Evolutionary conservation across 2,797 vertebrate species (phyloP).

Genomic region (Calcarius lapponicus): DNA sequence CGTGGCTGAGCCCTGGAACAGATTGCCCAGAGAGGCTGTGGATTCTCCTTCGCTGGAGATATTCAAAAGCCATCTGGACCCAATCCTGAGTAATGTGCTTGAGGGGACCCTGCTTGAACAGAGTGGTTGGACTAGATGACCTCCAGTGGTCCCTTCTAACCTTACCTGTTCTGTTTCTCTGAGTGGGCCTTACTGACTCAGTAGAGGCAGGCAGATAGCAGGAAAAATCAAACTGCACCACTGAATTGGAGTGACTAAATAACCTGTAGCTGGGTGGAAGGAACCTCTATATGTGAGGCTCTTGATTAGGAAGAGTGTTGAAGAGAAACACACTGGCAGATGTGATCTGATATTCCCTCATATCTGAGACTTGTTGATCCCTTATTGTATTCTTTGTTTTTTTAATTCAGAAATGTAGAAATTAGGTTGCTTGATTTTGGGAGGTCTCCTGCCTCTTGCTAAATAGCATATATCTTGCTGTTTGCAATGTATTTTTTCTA

Average conservation of each 20-base stretch:
- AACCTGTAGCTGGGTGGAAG: neutral
- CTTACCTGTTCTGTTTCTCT: neutral
- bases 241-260: neutral
- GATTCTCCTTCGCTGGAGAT: neutral
- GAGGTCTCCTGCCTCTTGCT: neutral
- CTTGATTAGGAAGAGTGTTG: neutral
- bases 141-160: neutral
- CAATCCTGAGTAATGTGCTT: neutral
- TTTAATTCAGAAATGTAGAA: neutral
- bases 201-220: neutral
- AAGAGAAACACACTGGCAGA: neutral
- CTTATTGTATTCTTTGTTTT: neutral
- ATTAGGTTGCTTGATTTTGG: neutral
- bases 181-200: neutral
- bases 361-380: neutral
- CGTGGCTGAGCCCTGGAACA: neutral
- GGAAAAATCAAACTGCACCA: neutral
- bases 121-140: neutral
- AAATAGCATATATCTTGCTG: neutral
- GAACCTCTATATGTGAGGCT: neutral
- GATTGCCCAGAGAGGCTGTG: neutral
- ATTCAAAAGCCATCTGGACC: neutral
- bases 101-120: neutral
- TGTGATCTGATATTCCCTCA: neutral
- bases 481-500: neutral